Percentiles rank a stretch among this genome's conserved stretches.
These are phyloP conservation scores for Tragelaphus strepsiceros DNA, from an alignment of 2,113 vertebrate genomes.

Conservation along the genomic window DNA sequence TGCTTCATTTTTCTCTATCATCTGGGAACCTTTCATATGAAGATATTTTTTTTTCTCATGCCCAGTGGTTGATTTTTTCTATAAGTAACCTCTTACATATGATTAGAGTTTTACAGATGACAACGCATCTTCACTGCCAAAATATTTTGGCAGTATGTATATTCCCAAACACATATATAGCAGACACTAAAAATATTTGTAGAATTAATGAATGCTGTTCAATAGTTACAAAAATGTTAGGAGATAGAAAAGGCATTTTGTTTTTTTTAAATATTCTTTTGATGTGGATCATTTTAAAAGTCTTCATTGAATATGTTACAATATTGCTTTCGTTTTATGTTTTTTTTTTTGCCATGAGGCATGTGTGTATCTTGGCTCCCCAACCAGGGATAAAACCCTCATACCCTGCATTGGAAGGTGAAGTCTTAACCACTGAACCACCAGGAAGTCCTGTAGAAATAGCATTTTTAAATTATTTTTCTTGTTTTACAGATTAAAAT, in stretches of 20 bases:
- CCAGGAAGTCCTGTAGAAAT: background rate
- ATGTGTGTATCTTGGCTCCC: background rate
- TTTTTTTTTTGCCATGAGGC: background rate
- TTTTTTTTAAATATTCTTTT: background rate
- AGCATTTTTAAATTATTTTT: background rate
- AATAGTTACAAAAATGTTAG: background rate
- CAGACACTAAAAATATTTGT: background rate
- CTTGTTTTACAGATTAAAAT: background rate
- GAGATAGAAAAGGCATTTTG: background rate
- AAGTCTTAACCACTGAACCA: background rate
- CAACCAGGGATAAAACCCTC: background rate
- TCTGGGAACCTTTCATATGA: background rate
- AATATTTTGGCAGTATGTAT: background rate
- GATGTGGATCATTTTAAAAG: background rate
- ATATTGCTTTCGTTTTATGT: background rate
- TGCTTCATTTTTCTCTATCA: background rate
- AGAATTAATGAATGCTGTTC: background rate
- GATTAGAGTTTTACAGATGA: background rate
- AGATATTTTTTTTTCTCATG: background rate
- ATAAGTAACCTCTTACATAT: background rate
- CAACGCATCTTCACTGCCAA: background rate
- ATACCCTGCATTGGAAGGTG: background rate
- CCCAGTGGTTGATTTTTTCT: background rate
- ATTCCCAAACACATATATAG: background rate
- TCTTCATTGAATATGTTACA: background rate